Evolutionary conservation across 1,140 invertebrate genomes (phyloP).

Genomic region (Odontomachus brunneus): DNA sequence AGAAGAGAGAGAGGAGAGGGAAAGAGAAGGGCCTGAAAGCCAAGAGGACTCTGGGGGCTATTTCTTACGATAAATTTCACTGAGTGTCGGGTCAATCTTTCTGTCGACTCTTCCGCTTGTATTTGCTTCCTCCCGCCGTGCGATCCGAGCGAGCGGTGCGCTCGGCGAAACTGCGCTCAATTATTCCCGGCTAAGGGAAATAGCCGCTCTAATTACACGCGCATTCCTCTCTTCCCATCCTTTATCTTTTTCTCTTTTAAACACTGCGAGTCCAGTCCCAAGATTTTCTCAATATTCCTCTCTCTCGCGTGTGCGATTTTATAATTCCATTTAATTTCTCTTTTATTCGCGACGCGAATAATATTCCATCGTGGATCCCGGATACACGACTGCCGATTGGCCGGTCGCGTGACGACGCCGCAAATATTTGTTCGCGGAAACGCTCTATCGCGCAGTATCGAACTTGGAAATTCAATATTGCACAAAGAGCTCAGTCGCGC

Average conservation of each 20-base stretch:
- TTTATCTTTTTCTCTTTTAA: neutral
- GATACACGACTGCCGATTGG: conserved; percentile 21
- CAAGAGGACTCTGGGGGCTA: conserved; percentile 68
- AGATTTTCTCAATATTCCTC: neutral
- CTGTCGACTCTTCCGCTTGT: conserved; percentile 39
- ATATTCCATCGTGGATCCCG: conserved; percentile 14
- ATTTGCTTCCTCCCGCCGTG: conserved; percentile 1
- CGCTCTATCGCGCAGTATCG: conserved; percentile 18
- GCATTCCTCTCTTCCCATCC: neutral
- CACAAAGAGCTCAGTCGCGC: conserved; percentile 25
- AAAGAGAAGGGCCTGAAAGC: conserved; percentile 60
- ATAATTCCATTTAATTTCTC: no score
- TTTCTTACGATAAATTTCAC: conserved; percentile 76
- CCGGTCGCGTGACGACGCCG: conserved; percentile 7
- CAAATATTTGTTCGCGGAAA: conserved; percentile 52
- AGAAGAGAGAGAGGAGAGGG: no score
- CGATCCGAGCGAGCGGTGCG: neutral
- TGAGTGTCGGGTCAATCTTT: conserved; percentile 70
- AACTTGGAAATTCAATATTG: conserved; percentile 54
- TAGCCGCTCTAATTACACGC: conserved; percentile 22
- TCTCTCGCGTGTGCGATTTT: no score
- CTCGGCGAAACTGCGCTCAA: conserved; percentile 37
- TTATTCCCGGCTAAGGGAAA: conserved; percentile 32
- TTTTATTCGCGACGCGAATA: neutral
- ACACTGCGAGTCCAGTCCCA: no score